Evolutionary conservation across 2,113 vertebrate species (phyloP).

Genomic region (Grus americana): DNA sequence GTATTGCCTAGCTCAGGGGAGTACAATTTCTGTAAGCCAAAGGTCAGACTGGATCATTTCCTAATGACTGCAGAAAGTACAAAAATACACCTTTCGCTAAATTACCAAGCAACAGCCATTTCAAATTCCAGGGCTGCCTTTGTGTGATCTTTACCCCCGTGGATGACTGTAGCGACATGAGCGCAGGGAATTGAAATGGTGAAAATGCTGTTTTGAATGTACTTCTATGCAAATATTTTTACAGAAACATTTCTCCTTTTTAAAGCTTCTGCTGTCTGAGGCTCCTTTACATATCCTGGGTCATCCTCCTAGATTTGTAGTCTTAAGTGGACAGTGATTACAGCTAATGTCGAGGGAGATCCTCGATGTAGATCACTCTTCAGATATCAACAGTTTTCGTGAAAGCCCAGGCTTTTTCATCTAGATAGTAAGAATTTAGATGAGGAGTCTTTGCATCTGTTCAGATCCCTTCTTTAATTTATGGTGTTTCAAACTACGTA

Average conservation of each 20-base stretch:
- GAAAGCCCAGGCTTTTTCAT: background rate
- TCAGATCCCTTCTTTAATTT: conserved; percentile 3
- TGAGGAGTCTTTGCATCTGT: background rate
- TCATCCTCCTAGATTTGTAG: background rate
- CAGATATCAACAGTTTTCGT: background rate
- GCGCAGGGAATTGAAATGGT: background rate
- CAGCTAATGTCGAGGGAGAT: background rate
- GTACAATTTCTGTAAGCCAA: conserved; percentile 17
- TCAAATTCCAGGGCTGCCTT: background rate
- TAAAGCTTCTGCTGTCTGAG: background rate
- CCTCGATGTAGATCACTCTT: background rate
- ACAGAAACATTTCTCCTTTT: background rate
- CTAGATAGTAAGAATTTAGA: background rate
- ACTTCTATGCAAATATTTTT: background rate
- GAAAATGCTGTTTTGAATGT: background rate
- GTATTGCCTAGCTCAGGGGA: conserved; percentile 24
- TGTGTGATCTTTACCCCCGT: background rate
- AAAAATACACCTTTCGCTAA: background rate
- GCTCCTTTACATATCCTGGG: background rate
- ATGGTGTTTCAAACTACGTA: background rate
- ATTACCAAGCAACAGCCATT: background rate
- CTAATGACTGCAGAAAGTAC: background rate
- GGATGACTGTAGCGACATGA: background rate
- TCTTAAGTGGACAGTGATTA: background rate
- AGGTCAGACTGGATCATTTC: background rate